A percentile compares a stretch with the other conserved stretches of the same genome.
These are phyloP conservation scores for Phylloscopus trochiloides DNA, from an alignment of 2,113 vertebrate genomes.

Conservation along the genomic window DNA sequence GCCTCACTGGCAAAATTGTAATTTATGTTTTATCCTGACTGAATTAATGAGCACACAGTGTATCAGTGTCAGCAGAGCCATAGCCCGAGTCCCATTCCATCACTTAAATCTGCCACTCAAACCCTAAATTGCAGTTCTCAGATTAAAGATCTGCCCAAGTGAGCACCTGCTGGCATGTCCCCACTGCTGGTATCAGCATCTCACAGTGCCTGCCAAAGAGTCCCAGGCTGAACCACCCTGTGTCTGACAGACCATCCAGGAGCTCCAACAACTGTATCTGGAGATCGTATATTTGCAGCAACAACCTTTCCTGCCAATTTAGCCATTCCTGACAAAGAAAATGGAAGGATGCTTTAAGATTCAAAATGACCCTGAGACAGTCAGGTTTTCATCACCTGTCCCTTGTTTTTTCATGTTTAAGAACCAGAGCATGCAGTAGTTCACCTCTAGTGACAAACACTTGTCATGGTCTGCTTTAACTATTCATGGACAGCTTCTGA, in stretches of 20 bases:
- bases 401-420: neutral
- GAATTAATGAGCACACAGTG: neutral
- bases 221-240: neutral
- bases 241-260: neutral
- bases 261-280: neutral
- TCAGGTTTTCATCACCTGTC: neutral
- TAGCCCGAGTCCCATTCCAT: neutral
- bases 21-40: neutral
- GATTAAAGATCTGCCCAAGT: neutral
- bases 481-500: neutral
- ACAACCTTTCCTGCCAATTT: neutral
- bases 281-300: neutral
- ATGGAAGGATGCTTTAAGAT: neutral
- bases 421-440: neutral
- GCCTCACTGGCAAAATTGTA: neutral
- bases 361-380: neutral
- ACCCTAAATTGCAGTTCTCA: neutral
- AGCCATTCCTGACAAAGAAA: neutral
- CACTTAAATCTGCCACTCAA: neutral
- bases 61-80: neutral
- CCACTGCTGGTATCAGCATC: neutral
- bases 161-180: neutral
- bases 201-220: neutral
- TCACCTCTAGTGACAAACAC: neutral
- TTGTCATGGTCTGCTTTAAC: neutral